Evolutionary conservation across 2,113 vertebrate species (phyloP), one percentile per base, ranked within the genome.

Genomic region (Anarhynchus alexandrinus): DNA sequence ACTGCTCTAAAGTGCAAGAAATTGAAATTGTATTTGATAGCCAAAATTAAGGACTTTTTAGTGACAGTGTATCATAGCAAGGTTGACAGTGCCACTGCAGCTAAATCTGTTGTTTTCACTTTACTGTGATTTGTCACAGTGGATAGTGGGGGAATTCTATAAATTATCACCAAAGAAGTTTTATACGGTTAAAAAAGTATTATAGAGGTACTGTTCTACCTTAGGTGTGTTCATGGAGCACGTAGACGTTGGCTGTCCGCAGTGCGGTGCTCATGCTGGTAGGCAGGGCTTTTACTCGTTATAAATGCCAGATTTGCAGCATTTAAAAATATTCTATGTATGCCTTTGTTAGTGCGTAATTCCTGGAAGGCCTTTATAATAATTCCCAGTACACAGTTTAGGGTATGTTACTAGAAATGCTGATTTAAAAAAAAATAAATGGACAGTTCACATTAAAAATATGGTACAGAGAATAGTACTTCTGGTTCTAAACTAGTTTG

Each of bases 51-150:
- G 96, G 95, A 96, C 81, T 96, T 89, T 45, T 66, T 85, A 80
- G 77, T 96, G 97, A 93, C 96, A 94, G 96, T 73, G 94, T 95
- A 91, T 95, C 94, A 69, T 45, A 96, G 96, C 34, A n/a, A 91
- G 94, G 95, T 59, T 95, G 93, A 93, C 89, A 64, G 93, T 91
- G 88, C 83, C 89, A 83, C 91, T 78, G 88, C 88, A 96, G 91
- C 96, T 87, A 95, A 86, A 95, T 71, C 96, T 97, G 97, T 92
- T 97, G 96, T 97, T 98, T 98, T 94, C 94, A 47, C 69, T 77
- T 47, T 34, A 23, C 72, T 85, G 88, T 38, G 88, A 74, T 86
- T 79, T 84, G 95, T 97, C 90, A 88, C 89, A 92, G 58, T 36
- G 94, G 87, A 43, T 32, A 87, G 79, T 85, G 93, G 87, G 84